A percentile compares a stretch with the other conserved stretches of the same genome.
Evolutionary conservation across 1,140 invertebrate species (phyloP).

Genomic region (Marisa cornuarietis): DNA sequence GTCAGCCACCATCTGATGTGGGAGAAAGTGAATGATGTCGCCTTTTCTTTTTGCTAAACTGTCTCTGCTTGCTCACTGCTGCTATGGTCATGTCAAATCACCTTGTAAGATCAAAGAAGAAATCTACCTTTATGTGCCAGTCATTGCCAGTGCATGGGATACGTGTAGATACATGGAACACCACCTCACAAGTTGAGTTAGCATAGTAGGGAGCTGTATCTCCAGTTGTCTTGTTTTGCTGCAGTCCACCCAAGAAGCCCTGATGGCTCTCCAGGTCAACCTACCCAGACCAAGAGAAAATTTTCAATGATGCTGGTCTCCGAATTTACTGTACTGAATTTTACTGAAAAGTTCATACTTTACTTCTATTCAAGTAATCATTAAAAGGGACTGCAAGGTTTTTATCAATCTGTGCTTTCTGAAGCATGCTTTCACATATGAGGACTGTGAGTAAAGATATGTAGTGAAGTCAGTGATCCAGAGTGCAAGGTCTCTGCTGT

Average conservation of each 20-base stretch:
- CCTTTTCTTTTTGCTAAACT: too few species aligned
- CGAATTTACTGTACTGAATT: too few species aligned
- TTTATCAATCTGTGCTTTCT: too few species aligned
- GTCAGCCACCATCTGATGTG: too few species aligned
- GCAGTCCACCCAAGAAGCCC: constrained; percentile 95
- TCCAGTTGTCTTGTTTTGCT: constrained; percentile 89
- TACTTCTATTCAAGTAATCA: too few species aligned
- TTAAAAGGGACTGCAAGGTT: too few species aligned
- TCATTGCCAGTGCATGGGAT: constrained; percentile 82
- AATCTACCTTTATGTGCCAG: constrained; percentile 81
- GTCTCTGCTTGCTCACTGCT: too few species aligned
- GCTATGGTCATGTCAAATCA: neutral
- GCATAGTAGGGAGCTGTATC: constrained; percentile 95
- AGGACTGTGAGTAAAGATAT: too few species aligned
- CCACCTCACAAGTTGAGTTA: constrained; percentile 87
- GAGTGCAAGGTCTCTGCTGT: too few species aligned
- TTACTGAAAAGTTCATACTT: neutral
- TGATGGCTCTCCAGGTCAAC: constrained; percentile 93
- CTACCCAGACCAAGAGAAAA: constrained; percentile 58
- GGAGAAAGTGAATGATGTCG: too few species aligned
- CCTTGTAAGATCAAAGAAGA: neutral
- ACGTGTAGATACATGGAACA: constrained; percentile 98
- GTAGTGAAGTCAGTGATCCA: too few species aligned
- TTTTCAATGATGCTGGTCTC: neutral
- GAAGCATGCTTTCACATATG: too few species aligned